Base-by-base conservation (phyloP, 2,113 vertebrate species). In the Corydoras sp. region DNA sequence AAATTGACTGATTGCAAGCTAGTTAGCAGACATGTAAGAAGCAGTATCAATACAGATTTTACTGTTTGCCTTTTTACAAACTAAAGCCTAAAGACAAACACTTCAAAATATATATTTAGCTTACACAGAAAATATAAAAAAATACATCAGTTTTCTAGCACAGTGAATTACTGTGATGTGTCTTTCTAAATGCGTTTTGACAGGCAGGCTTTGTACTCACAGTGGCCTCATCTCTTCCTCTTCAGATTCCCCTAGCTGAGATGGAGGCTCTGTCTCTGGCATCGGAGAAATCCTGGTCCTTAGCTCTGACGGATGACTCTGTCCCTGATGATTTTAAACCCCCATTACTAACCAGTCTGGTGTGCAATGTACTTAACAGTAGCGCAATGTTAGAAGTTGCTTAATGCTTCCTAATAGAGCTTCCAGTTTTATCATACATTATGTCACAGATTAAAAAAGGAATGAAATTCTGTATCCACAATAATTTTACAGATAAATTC, bases 171-270 rank as follows among this genome's bases (percentile, higher is more conserved):
- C 35, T 43, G 35, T 43, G 35, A 43, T 43, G 35, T 43, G 35
- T 43, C 7, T 43, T 43, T 43, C 35, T 43, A 43, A 43, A 43
- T 43, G 35, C 13, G 11, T 12, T 53, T 53, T 3, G 3, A 14
- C 10, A 53, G 10, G 51, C 51, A 53, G 90, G 78, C 73, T 80
- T 78, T 82, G 74, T 82, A 87, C 93, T 98, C 86, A 97, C 85
- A 89, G 84, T 89, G 90, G 82, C 86, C 63, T 91, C 92, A 83
- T 98, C 92, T 98, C 90, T 97, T 93, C 92, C 90, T 87, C 85
- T 92, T 93, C 90, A 99, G 97, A 98, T 98, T 88, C 95, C 95
- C 93, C 93, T 99, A 94, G 97, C 96, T 88, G 97, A 98, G 94
- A 95, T 97, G 96, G 96, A 99, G 89, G 94, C 91, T 93, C 88